phyloP scores from a whole-genome alignment of 2,113 vertebrate species.

The Sorex fumeus region DNA sequence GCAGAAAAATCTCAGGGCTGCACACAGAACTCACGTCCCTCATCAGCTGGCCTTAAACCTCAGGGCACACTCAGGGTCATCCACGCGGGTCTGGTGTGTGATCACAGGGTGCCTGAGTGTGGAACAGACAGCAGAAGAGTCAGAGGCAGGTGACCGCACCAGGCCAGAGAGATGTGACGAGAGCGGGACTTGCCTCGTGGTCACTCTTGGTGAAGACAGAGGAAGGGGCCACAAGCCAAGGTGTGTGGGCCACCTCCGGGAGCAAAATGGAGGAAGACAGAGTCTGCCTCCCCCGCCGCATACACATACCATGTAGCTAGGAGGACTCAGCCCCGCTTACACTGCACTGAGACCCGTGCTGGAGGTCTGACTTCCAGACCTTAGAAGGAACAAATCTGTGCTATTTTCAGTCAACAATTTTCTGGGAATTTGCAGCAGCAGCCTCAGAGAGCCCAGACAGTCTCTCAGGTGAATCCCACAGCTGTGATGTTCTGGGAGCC shows the following conservation, averaged over 20 bases:
- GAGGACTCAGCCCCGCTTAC: neutral
- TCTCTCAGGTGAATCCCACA: neutral
- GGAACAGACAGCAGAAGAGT: neutral
- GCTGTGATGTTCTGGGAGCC: neutral
- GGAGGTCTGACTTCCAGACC: neutral
- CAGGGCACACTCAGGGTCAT: neutral
- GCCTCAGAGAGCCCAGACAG: neutral
- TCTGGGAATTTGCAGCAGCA: neutral
- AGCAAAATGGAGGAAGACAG: neutral
- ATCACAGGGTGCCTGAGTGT: neutral
- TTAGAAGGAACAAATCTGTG: neutral
- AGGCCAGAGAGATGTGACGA: accelerated
- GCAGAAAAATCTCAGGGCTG: neutral
- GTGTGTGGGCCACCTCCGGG: neutral
- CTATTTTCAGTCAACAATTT: neutral
- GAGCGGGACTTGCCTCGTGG: neutral
- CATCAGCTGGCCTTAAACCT: neutral
- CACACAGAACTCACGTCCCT: neutral
- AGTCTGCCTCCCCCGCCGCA: neutral
- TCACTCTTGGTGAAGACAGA: neutral
- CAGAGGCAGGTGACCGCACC: neutral
- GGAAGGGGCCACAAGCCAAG: neutral
- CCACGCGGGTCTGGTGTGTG: neutral
- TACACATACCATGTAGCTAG: too few relatives aligned
- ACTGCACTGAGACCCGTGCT: neutral